A percentile compares a stretch with the other conserved stretches of the same genome.
These are phyloP conservation scores for Brotogeris chrysoptera DNA, from an alignment of 2,797 vertebrate genomes.

Conservation along the genomic window DNA sequence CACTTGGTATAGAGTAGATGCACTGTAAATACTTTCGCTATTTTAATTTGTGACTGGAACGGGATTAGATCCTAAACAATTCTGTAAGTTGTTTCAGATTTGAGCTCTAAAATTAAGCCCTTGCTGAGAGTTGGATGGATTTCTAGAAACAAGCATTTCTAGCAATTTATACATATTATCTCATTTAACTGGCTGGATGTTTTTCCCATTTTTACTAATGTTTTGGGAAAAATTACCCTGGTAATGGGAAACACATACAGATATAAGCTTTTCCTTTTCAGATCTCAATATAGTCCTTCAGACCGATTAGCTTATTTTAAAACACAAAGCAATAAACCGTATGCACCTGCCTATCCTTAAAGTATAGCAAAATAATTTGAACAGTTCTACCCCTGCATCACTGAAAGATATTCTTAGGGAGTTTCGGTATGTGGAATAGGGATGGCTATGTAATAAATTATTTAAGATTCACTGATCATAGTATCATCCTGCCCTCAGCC, in stretches of 20 bases:
- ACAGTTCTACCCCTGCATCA: neutral
- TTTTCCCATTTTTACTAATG: neutral
- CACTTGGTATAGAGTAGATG: neutral
- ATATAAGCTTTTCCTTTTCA: neutral
- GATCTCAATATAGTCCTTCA: neutral
- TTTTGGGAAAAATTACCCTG: neutral
- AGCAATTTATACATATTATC: neutral
- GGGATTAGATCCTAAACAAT: neutral
- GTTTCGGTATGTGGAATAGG: neutral
- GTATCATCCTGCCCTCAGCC: neutral
- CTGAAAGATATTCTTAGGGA: neutral
- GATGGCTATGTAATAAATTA: neutral
- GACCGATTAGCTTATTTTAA: neutral
- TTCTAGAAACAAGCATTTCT: neutral
- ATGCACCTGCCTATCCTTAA: neutral
- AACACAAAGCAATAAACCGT: neutral
- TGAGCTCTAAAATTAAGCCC: neutral
- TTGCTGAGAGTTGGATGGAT: neutral
- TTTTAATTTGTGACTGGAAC: neutral
- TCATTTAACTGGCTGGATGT: neutral
- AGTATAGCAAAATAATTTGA: neutral
- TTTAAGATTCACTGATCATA: neutral
- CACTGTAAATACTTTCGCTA: neutral
- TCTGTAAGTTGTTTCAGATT: neutral
- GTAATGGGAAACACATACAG: neutral